Conservation (phyloP, 1,140 invertebrate genomes). For the Cydia strobilella region DNA sequence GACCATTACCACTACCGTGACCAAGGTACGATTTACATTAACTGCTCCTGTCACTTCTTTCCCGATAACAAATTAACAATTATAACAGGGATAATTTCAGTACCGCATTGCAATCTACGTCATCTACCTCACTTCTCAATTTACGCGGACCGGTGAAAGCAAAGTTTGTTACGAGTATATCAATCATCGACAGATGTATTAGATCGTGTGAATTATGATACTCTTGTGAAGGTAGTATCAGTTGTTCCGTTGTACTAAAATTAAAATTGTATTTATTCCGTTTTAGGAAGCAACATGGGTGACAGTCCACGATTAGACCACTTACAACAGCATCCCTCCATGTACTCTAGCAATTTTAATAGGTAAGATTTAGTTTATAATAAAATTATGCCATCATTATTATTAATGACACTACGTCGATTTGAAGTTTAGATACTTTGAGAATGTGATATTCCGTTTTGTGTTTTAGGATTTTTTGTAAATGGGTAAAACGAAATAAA, state of each 20-base stretch:
- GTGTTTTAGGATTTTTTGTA: too few relatives aligned
- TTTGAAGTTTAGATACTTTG: background rate
- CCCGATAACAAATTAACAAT: background rate
- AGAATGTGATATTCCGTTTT: background rate
- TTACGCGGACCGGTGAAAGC: too few relatives aligned
- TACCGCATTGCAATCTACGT: too few relatives aligned
- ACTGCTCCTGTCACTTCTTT: background rate
- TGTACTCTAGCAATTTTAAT: conserved; percentile 76
- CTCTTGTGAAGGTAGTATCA: background rate
- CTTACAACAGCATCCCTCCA: conserved; percentile 70
- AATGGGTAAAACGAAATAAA: too few relatives aligned
- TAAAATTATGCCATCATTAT: background rate
- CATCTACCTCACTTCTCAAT: too few relatives aligned
- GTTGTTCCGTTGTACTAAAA: background rate
- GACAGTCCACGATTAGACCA: conserved; percentile 74
- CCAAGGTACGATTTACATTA: conserved; percentile 44
- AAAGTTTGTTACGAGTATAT: too few relatives aligned
- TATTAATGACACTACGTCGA: too few relatives aligned
- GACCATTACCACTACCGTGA: conserved; percentile 61
- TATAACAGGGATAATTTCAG: too few relatives aligned
- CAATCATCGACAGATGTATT: too few relatives aligned
- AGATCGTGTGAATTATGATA: too few relatives aligned
- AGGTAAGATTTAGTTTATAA: conserved; percentile 51
- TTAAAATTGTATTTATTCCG: conserved; percentile 24
- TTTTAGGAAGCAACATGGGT: conserved; percentile 59